phyloP scores from a whole-genome alignment of 2,113 vertebrate species.

The Erythrolamprus reginae region DNA sequence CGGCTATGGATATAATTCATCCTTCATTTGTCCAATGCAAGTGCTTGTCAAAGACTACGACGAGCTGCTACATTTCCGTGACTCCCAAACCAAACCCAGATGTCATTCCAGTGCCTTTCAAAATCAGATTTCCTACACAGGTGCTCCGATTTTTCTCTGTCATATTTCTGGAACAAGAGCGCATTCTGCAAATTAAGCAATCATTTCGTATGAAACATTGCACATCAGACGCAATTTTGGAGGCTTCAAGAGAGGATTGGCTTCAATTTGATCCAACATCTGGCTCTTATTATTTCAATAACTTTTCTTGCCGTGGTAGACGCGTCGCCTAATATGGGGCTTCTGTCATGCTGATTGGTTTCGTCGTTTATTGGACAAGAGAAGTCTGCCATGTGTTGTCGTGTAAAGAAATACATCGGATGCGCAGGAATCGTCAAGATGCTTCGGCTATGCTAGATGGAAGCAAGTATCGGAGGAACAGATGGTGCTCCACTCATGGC shows the following conservation, averaged over 20 bases:
- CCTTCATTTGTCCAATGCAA: slow-evolving; percentile 13
- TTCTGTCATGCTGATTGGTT: slow-evolving; percentile 58
- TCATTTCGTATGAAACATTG: slow-evolving; percentile 40
- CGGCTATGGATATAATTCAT: background rate
- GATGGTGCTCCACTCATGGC: slow-evolving; percentile 23
- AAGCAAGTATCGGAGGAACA: background rate
- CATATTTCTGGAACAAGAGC: slow-evolving; percentile 33
- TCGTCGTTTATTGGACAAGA: slow-evolving; percentile 44
- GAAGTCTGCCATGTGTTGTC: slow-evolving; percentile 18
- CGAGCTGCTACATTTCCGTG: slow-evolving; percentile 40
- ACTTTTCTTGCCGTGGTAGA: slow-evolving; percentile 53
- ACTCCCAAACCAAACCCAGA: slow-evolving; percentile 44
- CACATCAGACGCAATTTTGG: slow-evolving; percentile 51
- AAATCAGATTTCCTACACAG: slow-evolving; percentile 58
- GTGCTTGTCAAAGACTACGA: slow-evolving; percentile 26
- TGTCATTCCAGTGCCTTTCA: slow-evolving; percentile 44
- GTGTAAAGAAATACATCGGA: background rate
- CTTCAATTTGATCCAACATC: slow-evolving; percentile 55
- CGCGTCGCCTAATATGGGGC: slow-evolving; percentile 47
- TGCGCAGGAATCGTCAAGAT: slow-evolving; percentile 11
- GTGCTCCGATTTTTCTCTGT: slow-evolving; percentile 44
- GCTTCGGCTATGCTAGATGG: background rate
- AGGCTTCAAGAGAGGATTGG: slow-evolving; percentile 46
- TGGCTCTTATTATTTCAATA: slow-evolving; percentile 63
- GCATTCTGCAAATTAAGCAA: slow-evolving; percentile 48